Conservation (phyloP, 2,113 vertebrate genomes). For the Muntiacus reevesi region DNA sequence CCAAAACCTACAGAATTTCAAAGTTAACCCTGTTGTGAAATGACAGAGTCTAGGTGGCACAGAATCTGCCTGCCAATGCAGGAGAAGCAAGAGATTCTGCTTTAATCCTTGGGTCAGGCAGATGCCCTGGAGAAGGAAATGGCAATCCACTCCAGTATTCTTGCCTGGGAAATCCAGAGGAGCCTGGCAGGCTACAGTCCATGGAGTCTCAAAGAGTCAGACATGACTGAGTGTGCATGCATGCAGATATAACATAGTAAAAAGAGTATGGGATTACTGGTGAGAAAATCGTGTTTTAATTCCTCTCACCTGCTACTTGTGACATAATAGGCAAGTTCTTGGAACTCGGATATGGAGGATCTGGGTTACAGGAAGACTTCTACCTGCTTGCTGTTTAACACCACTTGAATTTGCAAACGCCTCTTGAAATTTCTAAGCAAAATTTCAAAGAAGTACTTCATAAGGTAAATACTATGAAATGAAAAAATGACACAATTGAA, state of each 20-base stretch:
- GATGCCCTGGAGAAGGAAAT: not conserved
- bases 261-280: not conserved
- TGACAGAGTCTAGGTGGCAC: not conserved
- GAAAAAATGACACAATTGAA: not conserved
- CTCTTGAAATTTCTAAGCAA: not conserved
- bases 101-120: not conserved
- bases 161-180: not conserved
- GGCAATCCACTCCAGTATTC: not conserved
- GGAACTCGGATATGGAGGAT: not conserved
- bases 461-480: not conserved
- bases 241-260: not conserved
- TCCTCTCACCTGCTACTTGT: not conserved
- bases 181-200: not conserved
- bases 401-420: not conserved
- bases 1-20: not conserved
- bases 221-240: not conserved
- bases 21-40: not conserved
- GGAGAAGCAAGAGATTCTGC: not conserved
- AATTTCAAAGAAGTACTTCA: not conserved
- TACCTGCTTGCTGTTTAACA: not conserved
- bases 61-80: not conserved
- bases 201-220: not conserved
- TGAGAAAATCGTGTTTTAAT: not conserved
- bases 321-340: not conserved
- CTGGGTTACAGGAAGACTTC: not conserved